These are phyloP conservation scores for Phalacrocorax aristotelis DNA, from an alignment of 2,113 vertebrate species.

Conservation along the genomic window DNA sequence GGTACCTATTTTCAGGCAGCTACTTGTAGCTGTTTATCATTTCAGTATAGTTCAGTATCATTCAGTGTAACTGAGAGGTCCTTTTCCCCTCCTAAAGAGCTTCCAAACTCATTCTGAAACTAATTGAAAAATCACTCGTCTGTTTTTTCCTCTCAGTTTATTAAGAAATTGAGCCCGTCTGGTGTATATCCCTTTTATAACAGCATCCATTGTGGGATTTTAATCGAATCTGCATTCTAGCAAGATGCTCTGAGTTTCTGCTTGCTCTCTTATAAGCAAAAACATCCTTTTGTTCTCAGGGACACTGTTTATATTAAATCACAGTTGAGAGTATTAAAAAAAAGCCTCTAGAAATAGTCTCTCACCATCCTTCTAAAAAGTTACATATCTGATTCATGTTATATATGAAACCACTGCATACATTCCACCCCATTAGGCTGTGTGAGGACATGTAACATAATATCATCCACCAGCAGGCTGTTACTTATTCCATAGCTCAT, in stretches of 20 bases:
- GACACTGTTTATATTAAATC: background rate
- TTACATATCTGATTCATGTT: background rate
- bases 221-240: background rate
- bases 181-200: background rate
- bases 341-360: background rate
- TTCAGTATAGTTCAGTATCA: background rate
- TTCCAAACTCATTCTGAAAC: background rate
- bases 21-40: background rate
- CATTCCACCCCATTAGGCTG: background rate
- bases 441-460: background rate
- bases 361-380: background rate
- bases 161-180: background rate
- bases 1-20: conserved; percentile 25
- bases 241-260: background rate
- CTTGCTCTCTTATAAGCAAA: background rate
- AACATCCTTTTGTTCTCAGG: background rate
- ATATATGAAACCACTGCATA: background rate
- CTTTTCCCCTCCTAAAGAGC: background rate
- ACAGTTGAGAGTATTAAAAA: background rate
- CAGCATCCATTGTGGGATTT: background rate
- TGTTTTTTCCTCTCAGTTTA: conserved; percentile 7
- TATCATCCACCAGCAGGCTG: background rate
- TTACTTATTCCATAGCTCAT: background rate
- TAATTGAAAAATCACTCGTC: conserved; percentile 26
- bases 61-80: background rate